Evolutionary conservation across 2,797 vertebrate genomes (phyloP).

Genomic region (Brotula barbata): DNA sequence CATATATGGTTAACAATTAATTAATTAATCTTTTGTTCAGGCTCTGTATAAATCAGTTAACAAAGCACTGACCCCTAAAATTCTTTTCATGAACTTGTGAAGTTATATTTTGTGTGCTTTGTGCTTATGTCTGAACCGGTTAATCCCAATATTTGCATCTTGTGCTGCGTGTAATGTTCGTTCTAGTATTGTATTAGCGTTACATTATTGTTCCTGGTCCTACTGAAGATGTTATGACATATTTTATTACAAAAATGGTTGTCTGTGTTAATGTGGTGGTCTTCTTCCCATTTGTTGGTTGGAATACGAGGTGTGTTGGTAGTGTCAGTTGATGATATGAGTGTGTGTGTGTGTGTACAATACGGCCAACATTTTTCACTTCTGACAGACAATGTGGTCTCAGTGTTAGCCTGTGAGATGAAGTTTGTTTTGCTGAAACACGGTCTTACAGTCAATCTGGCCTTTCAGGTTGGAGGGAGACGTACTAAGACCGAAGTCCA

Average conservation of each 20-base stretch:
- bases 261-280: too few relatives aligned
- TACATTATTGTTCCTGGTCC: not conserved
- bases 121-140: too few relatives aligned
- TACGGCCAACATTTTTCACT: too few relatives aligned
- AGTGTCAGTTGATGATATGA: not conserved
- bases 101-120: too few relatives aligned
- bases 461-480: slow-evolving; percentile 33
- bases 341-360: not conserved
- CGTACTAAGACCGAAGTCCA: not conserved
- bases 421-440: slow-evolving; percentile 13
- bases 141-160: too few relatives aligned
- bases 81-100: too few relatives aligned
- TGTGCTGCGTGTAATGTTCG: too few relatives aligned
- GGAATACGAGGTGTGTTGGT: not conserved
- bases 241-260: not conserved
- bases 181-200: too few relatives aligned
- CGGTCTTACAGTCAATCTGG: slow-evolving; percentile 12
- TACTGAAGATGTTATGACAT: not conserved
- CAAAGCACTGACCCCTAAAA: too few relatives aligned
- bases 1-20: too few relatives aligned
- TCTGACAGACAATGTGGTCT: not conserved
- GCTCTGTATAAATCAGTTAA: too few relatives aligned
- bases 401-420: slow-evolving; percentile 3
- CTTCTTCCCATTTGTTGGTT: not conserved
- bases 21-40: too few relatives aligned